Base-by-base conservation (phyloP, 2,888 invertebrate species). In the Sinhomidia bicolor region DNA sequence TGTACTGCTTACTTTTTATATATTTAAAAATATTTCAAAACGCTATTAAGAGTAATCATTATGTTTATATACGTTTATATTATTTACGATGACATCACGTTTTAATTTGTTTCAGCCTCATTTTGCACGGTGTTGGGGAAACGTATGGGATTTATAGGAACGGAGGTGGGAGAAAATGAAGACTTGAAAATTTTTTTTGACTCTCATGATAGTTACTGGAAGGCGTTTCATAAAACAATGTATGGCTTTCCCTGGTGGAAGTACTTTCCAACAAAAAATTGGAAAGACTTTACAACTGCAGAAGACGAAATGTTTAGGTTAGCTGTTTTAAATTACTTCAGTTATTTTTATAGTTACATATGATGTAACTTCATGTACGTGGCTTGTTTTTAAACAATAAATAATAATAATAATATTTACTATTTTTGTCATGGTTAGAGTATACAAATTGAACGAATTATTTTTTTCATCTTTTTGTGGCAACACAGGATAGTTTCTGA, bases 211-310 rank as follows among this genome's bases (percentile, higher is more conserved):
- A 80, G 68, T 9, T 91, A 91, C 57, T 92, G 91, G 89, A 41
- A 79, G 17, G 89, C 90, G 3, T 84, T 91, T 23, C 91, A 92
- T 68, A 88, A 89, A 17, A 91, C 92, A 12, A 89, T 90, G 85
- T 97, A 96, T 93, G 97, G 97, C 0, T 95, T 96, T 51, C 97
- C 97, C 0, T 93, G 96, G 83, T 97, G 97, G 97, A 97, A 97
- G 94, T 95, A 96, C 89, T 95, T 96, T 17, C 95, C 96, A 0
- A 97, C 97, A 0, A 94, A 95, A 74, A 95, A 96, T 0, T 98
- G 97, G 93, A 95, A 94, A 81, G 95, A 95, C 4, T 95, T 97
- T 90, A 95, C 95, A 14, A 94, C 95, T 90, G 96, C 96, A 93
- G 97, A 98, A 93, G 96, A 97, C 92, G 95, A 95, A 84, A 96